Conservation (phyloP, 2,113 vertebrate genomes). For the Forbesichthys agassizii region DNA sequence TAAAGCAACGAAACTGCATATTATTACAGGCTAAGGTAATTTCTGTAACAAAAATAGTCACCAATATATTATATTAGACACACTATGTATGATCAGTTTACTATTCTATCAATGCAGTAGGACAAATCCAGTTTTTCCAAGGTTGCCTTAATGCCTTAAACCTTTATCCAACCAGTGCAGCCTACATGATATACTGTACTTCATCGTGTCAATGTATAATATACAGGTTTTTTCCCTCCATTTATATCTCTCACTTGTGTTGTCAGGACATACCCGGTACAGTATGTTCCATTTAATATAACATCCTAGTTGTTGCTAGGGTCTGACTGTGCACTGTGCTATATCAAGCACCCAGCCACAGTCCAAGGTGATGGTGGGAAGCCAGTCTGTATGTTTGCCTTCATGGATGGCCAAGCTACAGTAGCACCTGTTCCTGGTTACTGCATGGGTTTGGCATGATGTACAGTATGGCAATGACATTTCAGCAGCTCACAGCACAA, state of each 20-base stretch:
- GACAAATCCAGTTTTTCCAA: too few species aligned
- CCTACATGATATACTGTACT: too few species aligned
- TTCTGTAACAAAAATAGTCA: too few species aligned
- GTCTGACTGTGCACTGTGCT: slow-evolving; percentile 23
- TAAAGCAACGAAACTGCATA: too few species aligned
- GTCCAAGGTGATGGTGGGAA: background rate
- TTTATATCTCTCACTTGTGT: background rate
- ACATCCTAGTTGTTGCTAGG: background rate
- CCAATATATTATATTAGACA: too few species aligned
- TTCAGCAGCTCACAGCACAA: slow-evolving; percentile 22
- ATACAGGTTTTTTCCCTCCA: too few species aligned
- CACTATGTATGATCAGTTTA: too few species aligned
- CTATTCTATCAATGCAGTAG: too few species aligned
- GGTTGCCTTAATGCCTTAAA: too few species aligned
- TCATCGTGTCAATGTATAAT: too few species aligned
- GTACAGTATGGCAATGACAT: slow-evolving; percentile 28
- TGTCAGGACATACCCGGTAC: background rate
- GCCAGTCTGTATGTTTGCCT: background rate
- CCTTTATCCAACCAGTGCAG: too few species aligned
- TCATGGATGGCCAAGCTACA: background rate
- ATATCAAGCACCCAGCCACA: slow-evolving; percentile 21
- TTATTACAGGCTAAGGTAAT: too few species aligned
- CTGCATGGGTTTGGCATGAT: slow-evolving; percentile 19
- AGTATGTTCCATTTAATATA: background rate
- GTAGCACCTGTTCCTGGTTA: slow-evolving; percentile 54